Percentiles rank a stretch among this genome's conserved stretches.
These are phyloP conservation scores for Cyclina sinensis DNA, from an alignment of 1,140 invertebrate species.

Conservation along the genomic window DNA sequence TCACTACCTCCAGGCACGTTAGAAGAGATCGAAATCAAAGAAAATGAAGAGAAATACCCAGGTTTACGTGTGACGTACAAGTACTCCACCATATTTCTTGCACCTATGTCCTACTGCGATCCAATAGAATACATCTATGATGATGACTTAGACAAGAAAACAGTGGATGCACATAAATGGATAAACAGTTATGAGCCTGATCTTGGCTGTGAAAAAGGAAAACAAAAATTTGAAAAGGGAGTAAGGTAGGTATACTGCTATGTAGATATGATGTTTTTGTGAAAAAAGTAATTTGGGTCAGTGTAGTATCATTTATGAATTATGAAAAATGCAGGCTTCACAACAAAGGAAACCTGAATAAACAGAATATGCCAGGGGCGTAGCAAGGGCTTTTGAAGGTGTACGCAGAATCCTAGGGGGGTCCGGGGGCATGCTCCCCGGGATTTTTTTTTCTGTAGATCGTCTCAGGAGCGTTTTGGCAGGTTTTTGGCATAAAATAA, in stretches of 20 bases:
- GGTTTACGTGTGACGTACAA: slow-evolving; percentile 81
- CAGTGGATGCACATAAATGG: slow-evolving; percentile 86
- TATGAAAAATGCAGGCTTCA: no score
- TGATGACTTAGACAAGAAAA: slow-evolving; percentile 86
- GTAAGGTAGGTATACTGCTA: slow-evolving; percentile 85
- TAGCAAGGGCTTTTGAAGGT: no score
- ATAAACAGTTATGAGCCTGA: slow-evolving; percentile 85
- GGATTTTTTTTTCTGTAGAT: no score
- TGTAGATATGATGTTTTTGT: no score
- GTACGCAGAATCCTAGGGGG: no score
- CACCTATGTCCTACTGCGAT: slow-evolving; percentile 87
- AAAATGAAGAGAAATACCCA: slow-evolving; percentile 85
- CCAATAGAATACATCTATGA: slow-evolving; percentile 87
- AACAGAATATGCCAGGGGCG: no score
- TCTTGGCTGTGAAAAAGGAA: slow-evolving; percentile 80
- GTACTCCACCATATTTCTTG: slow-evolving; percentile 87
- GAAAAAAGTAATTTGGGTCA: no score
- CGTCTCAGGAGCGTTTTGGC: no score
- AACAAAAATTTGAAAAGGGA: slow-evolving; percentile 85
- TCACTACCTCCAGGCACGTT: slow-evolving; percentile 80
- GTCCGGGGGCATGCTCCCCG: no score
- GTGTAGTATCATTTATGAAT: no score
- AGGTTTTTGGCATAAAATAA: no score
- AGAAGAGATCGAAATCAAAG: slow-evolving; percentile 84
- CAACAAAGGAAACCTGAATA: no score